Evolutionary conservation across 2,797 vertebrate genomes (phyloP).

Genomic region (Hypotaenidia philippensis): DNA sequence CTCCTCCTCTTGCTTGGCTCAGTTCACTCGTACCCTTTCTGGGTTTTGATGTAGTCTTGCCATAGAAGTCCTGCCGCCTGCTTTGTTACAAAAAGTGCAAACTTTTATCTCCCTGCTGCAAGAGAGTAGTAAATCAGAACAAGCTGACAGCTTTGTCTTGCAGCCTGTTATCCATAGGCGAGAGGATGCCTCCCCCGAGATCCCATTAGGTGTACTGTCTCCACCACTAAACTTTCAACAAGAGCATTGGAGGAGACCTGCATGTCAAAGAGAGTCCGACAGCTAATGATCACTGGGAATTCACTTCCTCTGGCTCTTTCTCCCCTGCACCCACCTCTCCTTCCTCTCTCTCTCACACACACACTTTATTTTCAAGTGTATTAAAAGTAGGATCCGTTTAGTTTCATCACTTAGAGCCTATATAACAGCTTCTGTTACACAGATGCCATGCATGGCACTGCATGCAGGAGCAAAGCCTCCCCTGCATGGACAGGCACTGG

Average conservation of each 20-base stretch:
- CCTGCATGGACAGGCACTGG: accelerated
- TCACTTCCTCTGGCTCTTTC: neutral
- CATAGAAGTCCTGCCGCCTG: neutral
- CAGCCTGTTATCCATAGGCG: constrained; percentile 32
- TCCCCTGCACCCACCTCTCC: neutral
- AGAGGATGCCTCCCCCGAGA: constrained; percentile 52
- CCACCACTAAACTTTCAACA: constrained; percentile 22
- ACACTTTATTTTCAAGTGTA: neutral
- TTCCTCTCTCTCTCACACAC: neutral
- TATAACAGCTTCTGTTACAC: neutral
- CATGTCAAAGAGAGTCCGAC: constrained; percentile 14
- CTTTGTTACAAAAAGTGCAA: neutral
- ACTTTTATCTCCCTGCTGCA: constrained; percentile 43
- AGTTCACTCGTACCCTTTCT: neutral
- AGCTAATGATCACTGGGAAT: constrained; percentile 31
- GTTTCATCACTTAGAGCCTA: neutral
- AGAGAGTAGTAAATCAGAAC: constrained; percentile 49
- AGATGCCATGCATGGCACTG: neutral
- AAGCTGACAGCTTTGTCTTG: constrained; percentile 46
- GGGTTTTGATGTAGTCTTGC: neutral
- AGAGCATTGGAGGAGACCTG: neutral
- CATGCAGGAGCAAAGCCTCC: neutral
- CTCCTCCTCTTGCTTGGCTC: neutral
- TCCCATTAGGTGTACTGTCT: constrained; percentile 63
- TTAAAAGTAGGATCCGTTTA: constrained; percentile 8